A percentile compares a stretch with the other conserved stretches of the same genome.
Evolutionary conservation across 2,797 vertebrate species (phyloP).

Genomic region (Cuniculus paca): DNA sequence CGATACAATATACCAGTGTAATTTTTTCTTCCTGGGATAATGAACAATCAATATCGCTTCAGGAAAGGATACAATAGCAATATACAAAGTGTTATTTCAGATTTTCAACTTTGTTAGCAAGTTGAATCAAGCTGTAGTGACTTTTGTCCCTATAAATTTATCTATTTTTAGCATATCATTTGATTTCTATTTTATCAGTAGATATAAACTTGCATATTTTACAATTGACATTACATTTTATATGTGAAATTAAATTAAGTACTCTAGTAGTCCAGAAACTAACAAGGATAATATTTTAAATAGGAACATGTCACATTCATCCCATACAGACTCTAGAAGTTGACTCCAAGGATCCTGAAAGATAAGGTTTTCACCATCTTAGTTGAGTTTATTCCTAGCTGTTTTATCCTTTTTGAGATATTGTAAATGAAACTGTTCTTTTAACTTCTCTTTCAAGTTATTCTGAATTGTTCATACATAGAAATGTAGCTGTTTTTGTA

Average conservation of each 20-base stretch:
- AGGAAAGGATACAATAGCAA: background rate
- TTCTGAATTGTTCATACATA: background rate
- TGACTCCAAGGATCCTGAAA: background rate
- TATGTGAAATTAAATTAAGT: background rate
- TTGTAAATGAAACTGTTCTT: background rate
- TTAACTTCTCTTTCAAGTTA: background rate
- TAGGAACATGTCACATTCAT: background rate
- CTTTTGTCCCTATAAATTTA: background rate
- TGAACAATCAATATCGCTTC: slow-evolving; percentile 8
- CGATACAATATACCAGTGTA: background rate
- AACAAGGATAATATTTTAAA: background rate
- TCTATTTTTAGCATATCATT: background rate
- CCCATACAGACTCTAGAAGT: background rate
- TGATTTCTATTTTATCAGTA: slow-evolving; percentile 1
- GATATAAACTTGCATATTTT: background rate
- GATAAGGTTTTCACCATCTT: background rate
- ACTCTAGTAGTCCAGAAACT: background rate
- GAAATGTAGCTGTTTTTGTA: background rate
- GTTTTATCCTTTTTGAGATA: background rate
- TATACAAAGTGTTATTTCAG: background rate
- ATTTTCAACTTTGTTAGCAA: slow-evolving; percentile 30
- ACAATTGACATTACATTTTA: background rate
- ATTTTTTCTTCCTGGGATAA: background rate
- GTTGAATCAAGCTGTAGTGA: background rate
- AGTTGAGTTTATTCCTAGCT: background rate